Base-by-base conservation (phyloP, 1,140 invertebrate species). In the Helicorthomorpha holstii region DNA sequence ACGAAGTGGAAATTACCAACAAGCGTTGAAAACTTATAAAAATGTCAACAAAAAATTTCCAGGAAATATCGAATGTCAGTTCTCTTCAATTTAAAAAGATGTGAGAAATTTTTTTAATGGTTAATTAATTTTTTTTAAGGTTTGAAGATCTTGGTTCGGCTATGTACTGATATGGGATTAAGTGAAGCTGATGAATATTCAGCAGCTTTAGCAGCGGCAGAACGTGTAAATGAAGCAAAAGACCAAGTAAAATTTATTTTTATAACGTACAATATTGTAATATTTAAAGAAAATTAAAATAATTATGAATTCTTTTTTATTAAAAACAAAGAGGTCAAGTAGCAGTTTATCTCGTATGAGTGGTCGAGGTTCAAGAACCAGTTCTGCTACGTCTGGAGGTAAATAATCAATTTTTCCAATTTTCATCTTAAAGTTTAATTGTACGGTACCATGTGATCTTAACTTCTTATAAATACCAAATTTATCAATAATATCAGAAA, bases 101-200 rank as follows among this genome's bases (percentile, higher is more conserved):
- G n/a, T n/a, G n/a, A n/a, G n/a, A n/a, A n/a, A n/a, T n/a, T n/a
- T n/a, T n/a, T n/a, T n/a, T n/a, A n/a, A n/a, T n/a, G n/a, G n/a
- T n/a, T n/a, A n/a, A n/a, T n/a, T n/a, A n/a, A 7, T 52, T 54
- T 44, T 26, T 44, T 50, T 53, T 25, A 52, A 75, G 75, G 77
- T 67, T 69, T 95, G 3, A 81, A 85, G 59, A 85, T 88, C 59
- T 70, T 95, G 45, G 79, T 91, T 14, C 75, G 85, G 52, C 64
- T 90, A 27, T 86, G 77, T 63, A 81, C 74, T 57, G 91, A 89
- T 71, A 69, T 90, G 27, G 86, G 88, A 2, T 68, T 92, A 53
- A 77, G 81, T 56, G 85, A 91, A 63, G 77, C 81, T 3, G 75
- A 78, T 55, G 76, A 83, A 21, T 95, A 90, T 64, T 73, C 78